These are phyloP conservation scores for Mystacornis crossleyi DNA, from an alignment of 2,113 vertebrate species.

Conservation along the genomic window DNA sequence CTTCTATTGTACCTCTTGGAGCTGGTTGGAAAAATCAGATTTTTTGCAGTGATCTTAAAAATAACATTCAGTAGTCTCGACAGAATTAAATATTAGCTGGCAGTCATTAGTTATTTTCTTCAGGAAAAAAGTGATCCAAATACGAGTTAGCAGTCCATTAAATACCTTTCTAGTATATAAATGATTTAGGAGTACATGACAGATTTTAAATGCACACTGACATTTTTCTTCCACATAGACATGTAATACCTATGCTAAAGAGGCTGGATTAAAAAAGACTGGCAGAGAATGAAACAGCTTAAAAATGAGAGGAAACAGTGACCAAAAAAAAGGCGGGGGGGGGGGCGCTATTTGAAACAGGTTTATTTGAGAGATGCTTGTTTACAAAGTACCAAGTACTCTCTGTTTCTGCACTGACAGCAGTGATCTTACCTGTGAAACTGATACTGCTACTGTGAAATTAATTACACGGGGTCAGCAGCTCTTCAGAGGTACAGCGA, in stretches of 20 bases:
- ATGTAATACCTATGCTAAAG: not conserved
- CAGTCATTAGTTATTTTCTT: conserved; percentile 33
- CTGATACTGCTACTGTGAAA: not conserved
- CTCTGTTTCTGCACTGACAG: not conserved
- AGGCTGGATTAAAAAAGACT: not conserved
- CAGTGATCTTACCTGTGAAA: not conserved
- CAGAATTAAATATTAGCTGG: conserved; percentile 17
- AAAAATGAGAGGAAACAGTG: not conserved
- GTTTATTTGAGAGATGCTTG: not conserved
- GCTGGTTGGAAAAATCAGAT: not conserved
- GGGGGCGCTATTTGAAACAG: not conserved
- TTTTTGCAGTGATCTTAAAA: not conserved
- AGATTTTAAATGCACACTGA: conserved; percentile 36
- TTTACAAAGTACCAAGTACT: not conserved
- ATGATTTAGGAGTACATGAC: conserved; percentile 41
- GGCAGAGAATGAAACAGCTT: not conserved
- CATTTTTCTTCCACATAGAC: not conserved
- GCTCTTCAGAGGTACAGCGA: not conserved
- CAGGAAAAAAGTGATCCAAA: not conserved
- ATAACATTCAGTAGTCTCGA: not conserved
- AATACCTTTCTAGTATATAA: conserved; percentile 46
- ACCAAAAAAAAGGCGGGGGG: too few species aligned
- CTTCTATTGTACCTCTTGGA: not conserved
- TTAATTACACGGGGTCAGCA: not conserved
- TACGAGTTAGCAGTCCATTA: conserved; percentile 49